A percentile compares a stretch with the other conserved stretches of the same genome.
Evolutionary conservation across 2,888 invertebrate species (phyloP).

Genomic region (Andricus quercusramuli): DNA sequence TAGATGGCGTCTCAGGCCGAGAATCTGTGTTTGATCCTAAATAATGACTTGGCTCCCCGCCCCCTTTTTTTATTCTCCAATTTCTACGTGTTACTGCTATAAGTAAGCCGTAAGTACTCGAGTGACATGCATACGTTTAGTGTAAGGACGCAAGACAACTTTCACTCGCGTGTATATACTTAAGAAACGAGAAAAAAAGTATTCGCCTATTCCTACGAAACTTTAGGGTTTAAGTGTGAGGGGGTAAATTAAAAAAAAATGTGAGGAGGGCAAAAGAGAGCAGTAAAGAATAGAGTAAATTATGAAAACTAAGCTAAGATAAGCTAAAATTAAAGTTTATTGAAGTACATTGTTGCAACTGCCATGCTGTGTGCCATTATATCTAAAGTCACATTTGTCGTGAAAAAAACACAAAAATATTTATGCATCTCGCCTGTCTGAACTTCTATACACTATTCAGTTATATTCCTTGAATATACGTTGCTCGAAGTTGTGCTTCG

Average conservation of each 20-base stretch:
- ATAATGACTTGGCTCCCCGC: constrained; percentile 60
- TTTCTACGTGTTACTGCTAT: constrained; percentile 75
- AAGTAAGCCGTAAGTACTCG: constrained; percentile 58
- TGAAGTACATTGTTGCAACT: constrained; percentile 77
- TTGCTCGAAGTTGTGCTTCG: constrained; percentile 50
- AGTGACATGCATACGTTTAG: constrained; percentile 58
- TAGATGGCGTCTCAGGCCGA: constrained; percentile 19
- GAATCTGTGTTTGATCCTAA: constrained; percentile 43
- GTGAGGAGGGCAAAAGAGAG: constrained; percentile 44
- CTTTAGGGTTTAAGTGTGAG: not conserved
- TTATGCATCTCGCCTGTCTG: constrained; percentile 51
- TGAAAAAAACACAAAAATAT: constrained; percentile 60
- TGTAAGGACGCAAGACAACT: constrained; percentile 63
- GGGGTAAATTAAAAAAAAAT: constrained; percentile 8
- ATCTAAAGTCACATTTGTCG: constrained; percentile 71
- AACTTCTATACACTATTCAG: constrained; percentile 47
- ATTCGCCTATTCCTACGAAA: constrained; percentile 60
- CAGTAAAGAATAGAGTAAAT: constrained; percentile 20
- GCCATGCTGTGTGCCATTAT: constrained; percentile 79
- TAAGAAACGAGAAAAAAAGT: constrained; percentile 58
- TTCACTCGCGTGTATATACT: constrained; percentile 71
- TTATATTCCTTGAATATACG: constrained; percentile 47
- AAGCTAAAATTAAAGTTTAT: constrained; percentile 67
- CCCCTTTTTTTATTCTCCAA: constrained; percentile 71
- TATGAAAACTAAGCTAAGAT: constrained; percentile 54